phyloP scores from a whole-genome alignment of 2,113 vertebrate species.

The Tenebrosternarchus preto region DNA sequence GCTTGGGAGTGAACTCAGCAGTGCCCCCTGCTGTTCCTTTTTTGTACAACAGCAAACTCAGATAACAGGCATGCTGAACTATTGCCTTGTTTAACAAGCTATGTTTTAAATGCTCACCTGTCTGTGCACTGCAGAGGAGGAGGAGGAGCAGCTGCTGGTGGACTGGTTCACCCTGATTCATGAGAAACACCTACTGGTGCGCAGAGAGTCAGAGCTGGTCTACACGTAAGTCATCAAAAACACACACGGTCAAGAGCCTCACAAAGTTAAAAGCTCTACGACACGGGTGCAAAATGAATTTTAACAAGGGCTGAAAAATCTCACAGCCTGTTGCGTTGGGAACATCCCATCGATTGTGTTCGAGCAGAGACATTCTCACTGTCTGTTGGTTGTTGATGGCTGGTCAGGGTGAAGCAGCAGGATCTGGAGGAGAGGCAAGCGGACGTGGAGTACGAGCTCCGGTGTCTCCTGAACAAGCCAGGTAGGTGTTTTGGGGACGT shows the following conservation, averaged over 20 bases:
- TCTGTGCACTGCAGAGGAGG: slow-evolving; percentile 76
- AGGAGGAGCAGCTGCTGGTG: slow-evolving; percentile 88
- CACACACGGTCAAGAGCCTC: too few relatives aligned
- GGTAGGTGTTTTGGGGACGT: slow-evolving; percentile 68
- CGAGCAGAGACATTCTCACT: neutral
- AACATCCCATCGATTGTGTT: neutral
- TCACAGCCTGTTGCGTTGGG: too few relatives aligned
- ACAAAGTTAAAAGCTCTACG: too few relatives aligned
- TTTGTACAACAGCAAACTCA: neutral
- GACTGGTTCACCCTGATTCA: slow-evolving; percentile 99
- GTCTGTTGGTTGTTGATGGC: neutral
- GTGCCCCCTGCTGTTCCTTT: neutral
- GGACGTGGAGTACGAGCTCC: slow-evolving; percentile 93
- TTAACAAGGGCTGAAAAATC: too few relatives aligned
- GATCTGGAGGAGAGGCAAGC: slow-evolving; percentile 94
- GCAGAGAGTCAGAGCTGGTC: slow-evolving; percentile 92
- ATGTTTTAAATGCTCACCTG: neutral
- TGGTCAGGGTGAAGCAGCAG: slow-evolving; percentile 91
- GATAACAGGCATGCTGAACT: neutral
- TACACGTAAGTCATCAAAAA: slow-evolving; percentile 83
- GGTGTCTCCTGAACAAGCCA: slow-evolving; percentile 97
- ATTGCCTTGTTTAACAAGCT: neutral
- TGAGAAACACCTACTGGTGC: slow-evolving; percentile 92
- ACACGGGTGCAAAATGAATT: too few relatives aligned
- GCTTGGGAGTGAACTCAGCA: neutral